Evolutionary conservation across 2,888 invertebrate genomes (phyloP).

Genomic region (Unio delphinus): DNA sequence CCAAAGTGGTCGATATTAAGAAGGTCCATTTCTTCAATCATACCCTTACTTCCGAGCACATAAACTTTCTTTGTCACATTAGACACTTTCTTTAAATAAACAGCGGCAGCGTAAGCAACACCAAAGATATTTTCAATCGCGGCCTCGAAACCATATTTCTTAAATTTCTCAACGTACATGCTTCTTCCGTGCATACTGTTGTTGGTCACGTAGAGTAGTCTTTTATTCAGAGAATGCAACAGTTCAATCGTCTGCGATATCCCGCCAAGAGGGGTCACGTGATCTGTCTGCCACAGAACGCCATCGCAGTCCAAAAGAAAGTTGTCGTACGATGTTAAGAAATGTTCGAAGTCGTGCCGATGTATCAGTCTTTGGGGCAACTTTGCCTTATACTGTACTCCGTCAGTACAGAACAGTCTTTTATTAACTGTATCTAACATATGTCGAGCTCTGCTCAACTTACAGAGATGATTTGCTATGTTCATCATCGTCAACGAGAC

Average conservation of each 20-base stretch:
- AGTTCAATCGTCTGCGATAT: conserved; percentile 42
- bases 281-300: conserved; percentile 57
- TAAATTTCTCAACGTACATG: conserved; percentile 46
- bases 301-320: conserved; percentile 62
- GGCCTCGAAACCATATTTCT: conserved; percentile 48
- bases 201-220: conserved; percentile 57
- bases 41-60: conserved; percentile 85
- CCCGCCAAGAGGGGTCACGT: conserved; percentile 48
- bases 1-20: conserved; percentile 83
- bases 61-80: conserved; percentile 85
- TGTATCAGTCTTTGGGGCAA: too few relatives aligned
- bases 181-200: conserved; percentile 52
- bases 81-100: conserved; percentile 80
- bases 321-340: conserved; percentile 52
- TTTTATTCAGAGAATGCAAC: conserved; percentile 42
- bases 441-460: too few relatives aligned
- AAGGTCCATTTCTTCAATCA: conserved; percentile 86
- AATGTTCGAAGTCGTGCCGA: conserved; percentile 9
- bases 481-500: too few relatives aligned
- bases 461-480: too few relatives aligned
- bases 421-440: too few relatives aligned
- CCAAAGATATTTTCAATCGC: conserved; percentile 81
- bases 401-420: too few relatives aligned
- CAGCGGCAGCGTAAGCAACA: conserved; percentile 85
- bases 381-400: not conserved